These are phyloP conservation scores for Coremacera marginata DNA, from an alignment of 2,888 invertebrate genomes.

Conservation along the genomic window DNA sequence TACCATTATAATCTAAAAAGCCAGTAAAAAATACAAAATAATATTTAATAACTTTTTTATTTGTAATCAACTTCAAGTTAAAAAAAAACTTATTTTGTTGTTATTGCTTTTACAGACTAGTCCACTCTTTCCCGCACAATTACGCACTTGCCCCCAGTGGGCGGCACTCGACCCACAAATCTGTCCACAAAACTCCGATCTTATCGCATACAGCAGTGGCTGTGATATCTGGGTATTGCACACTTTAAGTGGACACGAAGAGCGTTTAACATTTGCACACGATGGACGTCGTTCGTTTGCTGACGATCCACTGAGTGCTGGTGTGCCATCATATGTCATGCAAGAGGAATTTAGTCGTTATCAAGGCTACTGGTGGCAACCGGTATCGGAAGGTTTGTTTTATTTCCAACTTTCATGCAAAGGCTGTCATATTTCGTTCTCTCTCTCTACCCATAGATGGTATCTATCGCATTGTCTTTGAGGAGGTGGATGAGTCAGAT, in stretches of 20 bases:
- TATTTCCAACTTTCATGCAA: not conserved
- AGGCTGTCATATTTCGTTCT: not conserved
- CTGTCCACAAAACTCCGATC: slow-evolving; percentile 72
- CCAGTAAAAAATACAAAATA: no score
- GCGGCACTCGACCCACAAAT: slow-evolving; percentile 85
- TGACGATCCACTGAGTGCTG: slow-evolving; percentile 90
- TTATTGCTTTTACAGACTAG: slow-evolving; percentile 63
- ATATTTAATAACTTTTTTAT: no score
- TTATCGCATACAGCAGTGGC: slow-evolving; percentile 91
- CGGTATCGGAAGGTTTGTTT: slow-evolving; percentile 74
- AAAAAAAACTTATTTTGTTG: not conserved
- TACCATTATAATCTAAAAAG: no score
- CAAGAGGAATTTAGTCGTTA: slow-evolving; percentile 98
- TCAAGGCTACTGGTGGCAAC: slow-evolving; percentile 99
- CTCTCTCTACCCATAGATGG: slow-evolving; percentile 71
- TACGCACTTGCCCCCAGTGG: slow-evolving; percentile 74
- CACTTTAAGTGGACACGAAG: slow-evolving; percentile 74
- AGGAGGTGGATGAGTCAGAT: slow-evolving; percentile 89
- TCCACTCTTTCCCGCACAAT: slow-evolving; percentile 77
- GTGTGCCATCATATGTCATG: slow-evolving; percentile 97
- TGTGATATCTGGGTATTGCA: slow-evolving; percentile 91
- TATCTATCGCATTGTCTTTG: slow-evolving; percentile 84
- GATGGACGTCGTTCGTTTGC: slow-evolving; percentile 77
- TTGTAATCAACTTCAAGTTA: no score
- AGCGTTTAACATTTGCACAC: slow-evolving; percentile 79